Percentiles rank a stretch among this genome's conserved stretches.
phyloP scores from a whole-genome alignment of 2,113 vertebrate genomes.

The Anarrhichthys ocellatus region DNA sequence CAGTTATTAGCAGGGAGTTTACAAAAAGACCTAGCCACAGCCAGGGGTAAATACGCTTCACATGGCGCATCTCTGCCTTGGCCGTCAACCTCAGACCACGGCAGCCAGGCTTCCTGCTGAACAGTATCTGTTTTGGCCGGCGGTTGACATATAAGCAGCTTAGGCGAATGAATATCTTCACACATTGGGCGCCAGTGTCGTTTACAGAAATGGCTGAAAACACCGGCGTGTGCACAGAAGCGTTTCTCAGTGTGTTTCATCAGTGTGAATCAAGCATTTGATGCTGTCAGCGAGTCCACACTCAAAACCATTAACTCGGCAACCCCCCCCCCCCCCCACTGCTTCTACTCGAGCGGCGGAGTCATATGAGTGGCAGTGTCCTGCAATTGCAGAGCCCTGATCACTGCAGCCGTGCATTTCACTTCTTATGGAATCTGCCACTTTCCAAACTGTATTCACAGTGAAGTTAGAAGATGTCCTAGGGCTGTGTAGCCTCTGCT shows the following conservation, averaged over 20 bases:
- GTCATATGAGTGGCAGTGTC: conserved; percentile 21
- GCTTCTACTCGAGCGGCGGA: conserved; percentile 23
- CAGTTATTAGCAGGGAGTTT: conserved; percentile 57
- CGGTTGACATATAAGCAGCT: conserved; percentile 64
- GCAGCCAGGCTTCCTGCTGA: conserved; percentile 34
- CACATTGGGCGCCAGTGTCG: conserved; percentile 38
- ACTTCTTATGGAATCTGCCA: conserved; percentile 34
- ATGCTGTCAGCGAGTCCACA: conserved; percentile 48
- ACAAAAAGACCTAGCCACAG: conserved; percentile 23
- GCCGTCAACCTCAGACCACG: conserved; percentile 39
- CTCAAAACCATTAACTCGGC: conserved; percentile 54
- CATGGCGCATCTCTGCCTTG: conserved; percentile 39
- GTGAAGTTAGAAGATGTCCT: conserved; percentile 57
- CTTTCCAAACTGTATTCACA: conserved; percentile 46
- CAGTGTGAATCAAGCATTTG: conserved; percentile 52
- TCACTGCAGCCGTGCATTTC: conserved; percentile 41
- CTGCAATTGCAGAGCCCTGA: conserved; percentile 47
- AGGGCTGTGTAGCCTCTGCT: conserved; percentile 39
- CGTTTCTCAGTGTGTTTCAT: conserved; percentile 56
- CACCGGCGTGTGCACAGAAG: conserved; percentile 16
- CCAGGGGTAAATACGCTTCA: conserved; percentile 57
- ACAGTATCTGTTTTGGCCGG: conserved; percentile 63
- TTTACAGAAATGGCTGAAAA: conserved; percentile 57
- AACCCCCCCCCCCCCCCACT: conserved; percentile 5
- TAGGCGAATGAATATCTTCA: conserved; percentile 60